Evolutionary conservation across 35 echinoderm and acorn worm genomes (phyloP).

Genomic region (Heliocidaris tuberculata): DNA sequence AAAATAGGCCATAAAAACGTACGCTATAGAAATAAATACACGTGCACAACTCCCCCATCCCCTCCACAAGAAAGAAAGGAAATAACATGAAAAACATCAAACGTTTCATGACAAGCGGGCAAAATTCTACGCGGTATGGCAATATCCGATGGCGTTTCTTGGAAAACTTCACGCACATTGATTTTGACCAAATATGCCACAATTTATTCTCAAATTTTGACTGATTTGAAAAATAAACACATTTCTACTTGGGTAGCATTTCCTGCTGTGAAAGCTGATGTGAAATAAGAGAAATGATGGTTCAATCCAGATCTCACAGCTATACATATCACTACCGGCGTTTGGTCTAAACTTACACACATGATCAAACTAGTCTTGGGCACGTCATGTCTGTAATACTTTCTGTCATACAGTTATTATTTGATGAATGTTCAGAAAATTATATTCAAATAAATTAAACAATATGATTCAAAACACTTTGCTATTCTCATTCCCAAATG

Average conservation of each 20-base stretch:
- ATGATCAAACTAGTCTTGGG: too few relatives aligned
- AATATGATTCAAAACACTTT: too few relatives aligned
- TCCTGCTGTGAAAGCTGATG: not conserved
- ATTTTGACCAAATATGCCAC: not conserved
- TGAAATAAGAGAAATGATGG: not conserved
- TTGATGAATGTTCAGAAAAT: too few relatives aligned
- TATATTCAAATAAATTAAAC: too few relatives aligned
- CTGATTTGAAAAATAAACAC: constrained; percentile 17
- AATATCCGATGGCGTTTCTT: not conserved
- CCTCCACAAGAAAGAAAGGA: not conserved
- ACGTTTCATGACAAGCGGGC: not conserved
- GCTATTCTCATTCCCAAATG: too few relatives aligned
- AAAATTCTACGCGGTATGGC: not conserved
- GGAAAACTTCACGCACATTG: not conserved
- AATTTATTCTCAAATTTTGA: not conserved
- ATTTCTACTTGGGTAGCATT: not conserved
- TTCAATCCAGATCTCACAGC: not conserved
- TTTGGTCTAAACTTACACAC: too few relatives aligned
- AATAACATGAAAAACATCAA: not conserved
- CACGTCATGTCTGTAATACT: too few relatives aligned
- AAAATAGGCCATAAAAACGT: too few relatives aligned
- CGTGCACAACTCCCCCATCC: not conserved
- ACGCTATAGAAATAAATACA: not conserved
- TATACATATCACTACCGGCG: too few relatives aligned
- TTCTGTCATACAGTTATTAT: too few relatives aligned